A percentile compares a stretch with the other conserved stretches of the same genome.
These are phyloP conservation scores for Dione juno DNA, from an alignment of 2,888 invertebrate genomes.

Conservation along the genomic window DNA sequence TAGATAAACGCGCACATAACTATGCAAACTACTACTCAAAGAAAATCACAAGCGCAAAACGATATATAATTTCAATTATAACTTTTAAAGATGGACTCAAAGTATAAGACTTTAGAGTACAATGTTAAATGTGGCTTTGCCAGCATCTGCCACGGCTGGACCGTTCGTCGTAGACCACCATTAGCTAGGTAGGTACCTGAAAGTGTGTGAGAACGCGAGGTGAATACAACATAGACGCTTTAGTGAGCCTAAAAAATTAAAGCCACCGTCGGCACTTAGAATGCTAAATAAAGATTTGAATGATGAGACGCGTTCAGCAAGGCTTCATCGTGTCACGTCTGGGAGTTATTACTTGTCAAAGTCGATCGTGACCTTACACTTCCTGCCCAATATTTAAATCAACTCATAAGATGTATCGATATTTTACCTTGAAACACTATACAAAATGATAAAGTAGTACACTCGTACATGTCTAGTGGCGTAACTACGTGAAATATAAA, in stretches of 20 bases:
- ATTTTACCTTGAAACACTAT: conserved; percentile 1
- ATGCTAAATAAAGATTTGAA: conserved; percentile 78
- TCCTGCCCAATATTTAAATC: conserved; percentile 24
- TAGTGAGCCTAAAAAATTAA: conserved; percentile 77
- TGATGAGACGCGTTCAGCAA: conserved; percentile 66
- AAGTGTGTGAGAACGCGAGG: conserved; percentile 73
- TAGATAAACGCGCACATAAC: conserved; percentile 78
- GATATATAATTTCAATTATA: conserved; percentile 49
- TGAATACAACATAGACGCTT: conserved; percentile 74
- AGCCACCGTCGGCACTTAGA: conserved; percentile 70
- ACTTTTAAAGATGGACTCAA: conserved; percentile 57
- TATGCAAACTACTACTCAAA: conserved; percentile 75
- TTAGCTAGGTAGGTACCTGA: conserved; percentile 74
- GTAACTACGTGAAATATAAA: background rate
- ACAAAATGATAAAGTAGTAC: conserved; percentile 6
- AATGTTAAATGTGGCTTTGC: conserved; percentile 48
- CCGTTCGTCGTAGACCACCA: conserved; percentile 59
- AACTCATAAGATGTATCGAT: conserved; percentile 11
- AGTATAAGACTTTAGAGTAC: conserved; percentile 47
- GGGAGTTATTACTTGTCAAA: conserved; percentile 56
- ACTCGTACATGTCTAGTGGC: background rate
- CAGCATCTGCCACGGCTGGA: conserved; percentile 48
- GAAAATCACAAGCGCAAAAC: conserved; percentile 45
- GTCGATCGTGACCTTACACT: conserved; percentile 28
- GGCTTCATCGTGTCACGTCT: conserved; percentile 68